Percentiles rank a stretch among this genome's conserved stretches.
phyloP scores from a whole-genome alignment of 2,113 vertebrate species.

The Odocoileus virginianus region DNA sequence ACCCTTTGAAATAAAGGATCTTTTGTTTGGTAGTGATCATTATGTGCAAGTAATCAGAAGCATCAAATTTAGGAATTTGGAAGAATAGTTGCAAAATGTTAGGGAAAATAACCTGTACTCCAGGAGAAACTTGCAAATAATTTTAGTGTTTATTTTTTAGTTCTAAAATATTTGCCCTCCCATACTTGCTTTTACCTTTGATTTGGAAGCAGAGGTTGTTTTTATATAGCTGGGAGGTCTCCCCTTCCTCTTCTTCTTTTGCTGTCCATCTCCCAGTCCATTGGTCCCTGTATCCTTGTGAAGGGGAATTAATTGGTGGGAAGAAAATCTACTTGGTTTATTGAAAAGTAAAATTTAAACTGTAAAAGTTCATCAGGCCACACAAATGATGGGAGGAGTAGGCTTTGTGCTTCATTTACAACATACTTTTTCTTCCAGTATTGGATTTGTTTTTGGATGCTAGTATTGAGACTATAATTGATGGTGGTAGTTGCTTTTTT shows the following conservation, averaged over 20 bases:
- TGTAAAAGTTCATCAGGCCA: neutral
- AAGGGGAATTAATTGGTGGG: neutral
- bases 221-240: neutral
- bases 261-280: neutral
- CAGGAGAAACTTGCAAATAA: slow-evolving; percentile 27
- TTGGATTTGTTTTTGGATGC: slow-evolving; percentile 13
- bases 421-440: neutral
- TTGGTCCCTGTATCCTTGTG: neutral
- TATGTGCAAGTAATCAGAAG: neutral
- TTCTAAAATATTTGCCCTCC: neutral
- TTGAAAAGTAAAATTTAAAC: neutral
- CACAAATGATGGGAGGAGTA: neutral
- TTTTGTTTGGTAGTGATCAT: neutral
- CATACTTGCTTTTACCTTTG: neutral
- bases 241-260: neutral
- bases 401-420: neutral
- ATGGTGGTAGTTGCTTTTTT: slow-evolving; percentile 2
- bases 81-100: neutral
- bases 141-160: neutral
- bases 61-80: slow-evolving; percentile 7
- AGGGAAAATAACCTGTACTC: neutral
- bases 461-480: neutral
- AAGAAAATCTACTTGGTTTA: neutral
- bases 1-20: neutral
- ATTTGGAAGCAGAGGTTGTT: slow-evolving; percentile 20